A percentile compares a stretch with the other conserved stretches of the same genome.
Conservation (phyloP, 2,888 invertebrate species). For the Mythimna vitellina region DNA sequence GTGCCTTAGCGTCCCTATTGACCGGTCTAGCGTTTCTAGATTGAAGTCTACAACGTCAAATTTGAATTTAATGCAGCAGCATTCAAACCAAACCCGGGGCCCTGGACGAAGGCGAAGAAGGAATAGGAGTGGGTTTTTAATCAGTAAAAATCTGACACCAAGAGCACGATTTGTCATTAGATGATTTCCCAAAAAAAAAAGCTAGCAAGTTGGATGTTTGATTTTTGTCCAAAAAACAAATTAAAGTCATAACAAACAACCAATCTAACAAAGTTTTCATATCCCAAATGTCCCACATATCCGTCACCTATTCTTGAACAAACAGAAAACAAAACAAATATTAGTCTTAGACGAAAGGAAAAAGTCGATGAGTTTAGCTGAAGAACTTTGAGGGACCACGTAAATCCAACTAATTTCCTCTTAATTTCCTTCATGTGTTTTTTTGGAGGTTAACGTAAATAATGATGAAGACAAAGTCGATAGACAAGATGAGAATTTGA, state of each 20-base stretch:
- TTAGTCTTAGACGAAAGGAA: conserved; percentile 40
- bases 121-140: no score
- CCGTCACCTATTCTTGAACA: conserved; percentile 55
- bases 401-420: conserved; percentile 44
- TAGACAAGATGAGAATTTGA: conserved; percentile 13
- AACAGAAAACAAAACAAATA: conserved; percentile 60
- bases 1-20: no score
- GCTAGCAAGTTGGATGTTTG: no score
- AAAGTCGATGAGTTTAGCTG: conserved; percentile 19
- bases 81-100: no score
- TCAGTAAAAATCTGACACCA: no score
- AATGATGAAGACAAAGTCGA: conserved; percentile 32
- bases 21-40: no score
- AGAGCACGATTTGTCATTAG: no score
- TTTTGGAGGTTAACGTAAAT: conserved; percentile 26
- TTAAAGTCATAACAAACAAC: conserved; percentile 11
- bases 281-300: conserved; percentile 49
- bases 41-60: no score
- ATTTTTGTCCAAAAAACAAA: neutral
- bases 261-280: conserved; percentile 2
- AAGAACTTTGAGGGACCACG: conserved; percentile 22
- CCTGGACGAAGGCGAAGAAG: no score
- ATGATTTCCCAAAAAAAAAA: no score
- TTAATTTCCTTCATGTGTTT: conserved; percentile 37
- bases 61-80: no score